phyloP scores from a whole-genome alignment of 2,113 vertebrate genomes.

The Larimichthys polyactis region DNA sequence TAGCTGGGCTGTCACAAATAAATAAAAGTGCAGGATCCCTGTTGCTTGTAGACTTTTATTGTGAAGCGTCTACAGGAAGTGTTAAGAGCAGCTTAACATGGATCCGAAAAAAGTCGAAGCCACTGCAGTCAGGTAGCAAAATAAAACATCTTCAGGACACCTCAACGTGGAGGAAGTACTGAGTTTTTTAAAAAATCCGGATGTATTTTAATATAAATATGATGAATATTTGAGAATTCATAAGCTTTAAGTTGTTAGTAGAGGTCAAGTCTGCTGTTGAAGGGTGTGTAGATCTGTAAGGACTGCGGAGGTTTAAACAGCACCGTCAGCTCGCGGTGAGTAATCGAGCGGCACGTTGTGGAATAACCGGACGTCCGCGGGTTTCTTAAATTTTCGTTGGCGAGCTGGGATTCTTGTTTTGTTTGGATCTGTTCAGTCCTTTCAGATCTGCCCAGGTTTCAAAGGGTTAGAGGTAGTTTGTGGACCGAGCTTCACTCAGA shows the following conservation, averaged over 20 bases:
- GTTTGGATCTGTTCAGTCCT: slow-evolving; percentile 41
- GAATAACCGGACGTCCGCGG: not conserved
- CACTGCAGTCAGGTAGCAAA: not conserved
- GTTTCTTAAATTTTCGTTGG: not conserved
- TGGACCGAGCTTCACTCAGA: slow-evolving; percentile 75
- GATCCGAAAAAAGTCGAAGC: not conserved
- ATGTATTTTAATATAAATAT: no score
- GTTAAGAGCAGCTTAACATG: not conserved
- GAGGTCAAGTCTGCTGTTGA: not conserved
- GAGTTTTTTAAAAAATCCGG: not conserved
- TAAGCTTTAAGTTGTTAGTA: not conserved
- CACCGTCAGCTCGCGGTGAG: not conserved
- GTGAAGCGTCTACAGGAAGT: not conserved
- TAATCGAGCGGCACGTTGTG: no score
- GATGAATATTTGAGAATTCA: slow-evolving; percentile 1
- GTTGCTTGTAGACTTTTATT: not conserved
- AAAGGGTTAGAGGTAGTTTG: slow-evolving; percentile 55
- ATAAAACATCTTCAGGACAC: not conserved
- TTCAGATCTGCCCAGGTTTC: slow-evolving; percentile 46
- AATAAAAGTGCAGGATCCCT: no score
- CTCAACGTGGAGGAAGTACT: not conserved
- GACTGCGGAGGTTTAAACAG: slow-evolving; percentile 28
- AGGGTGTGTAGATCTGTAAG: slow-evolving; percentile 25
- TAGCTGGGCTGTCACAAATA: no score
- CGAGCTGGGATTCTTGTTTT: not conserved